Evolutionary conservation across 2,113 vertebrate species (phyloP).

Genomic region (Lutjanus erythropterus): DNA sequence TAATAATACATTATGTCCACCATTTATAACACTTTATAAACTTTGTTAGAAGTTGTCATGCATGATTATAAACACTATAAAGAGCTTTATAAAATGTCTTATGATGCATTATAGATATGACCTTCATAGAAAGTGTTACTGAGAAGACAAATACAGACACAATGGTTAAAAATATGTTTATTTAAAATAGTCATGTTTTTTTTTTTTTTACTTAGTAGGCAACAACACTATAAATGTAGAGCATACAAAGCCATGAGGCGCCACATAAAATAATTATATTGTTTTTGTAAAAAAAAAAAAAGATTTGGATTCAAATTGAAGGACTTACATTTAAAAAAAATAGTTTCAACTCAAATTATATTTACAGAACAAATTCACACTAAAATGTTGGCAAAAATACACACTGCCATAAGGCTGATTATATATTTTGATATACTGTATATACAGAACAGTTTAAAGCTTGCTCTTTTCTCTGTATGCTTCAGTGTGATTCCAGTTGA

Average conservation of each 20-base stretch:
- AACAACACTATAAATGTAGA: not conserved
- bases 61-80: too few relatives aligned
- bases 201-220: not conserved
- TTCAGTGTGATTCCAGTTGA: conserved; percentile 32
- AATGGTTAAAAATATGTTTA: conserved; percentile 22
- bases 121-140: too few relatives aligned
- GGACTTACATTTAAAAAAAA: conserved; percentile 42
- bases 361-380: conserved; percentile 64
- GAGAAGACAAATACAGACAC: not conserved
- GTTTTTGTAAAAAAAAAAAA: not conserved
- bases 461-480: conserved; percentile 18
- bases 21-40: too few relatives aligned
- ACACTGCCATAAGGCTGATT: conserved; percentile 1
- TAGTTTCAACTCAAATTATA: conserved; percentile 43
- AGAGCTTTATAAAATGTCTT: too few relatives aligned
- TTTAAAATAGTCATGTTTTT: conserved; percentile 28
- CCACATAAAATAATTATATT: not conserved
- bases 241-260: not conserved
- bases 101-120: too few relatives aligned
- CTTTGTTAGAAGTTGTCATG: too few relatives aligned
- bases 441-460: conserved; percentile 51
- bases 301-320: conserved; percentile 35
- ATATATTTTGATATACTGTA: conserved; percentile 26
- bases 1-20: too few relatives aligned
- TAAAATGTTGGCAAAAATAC: conserved; percentile 32